A percentile compares a stretch with the other conserved stretches of the same genome.
Conservation (phyloP, 2,888 invertebrate genomes). For the Auanema freiburgensis region DNA sequence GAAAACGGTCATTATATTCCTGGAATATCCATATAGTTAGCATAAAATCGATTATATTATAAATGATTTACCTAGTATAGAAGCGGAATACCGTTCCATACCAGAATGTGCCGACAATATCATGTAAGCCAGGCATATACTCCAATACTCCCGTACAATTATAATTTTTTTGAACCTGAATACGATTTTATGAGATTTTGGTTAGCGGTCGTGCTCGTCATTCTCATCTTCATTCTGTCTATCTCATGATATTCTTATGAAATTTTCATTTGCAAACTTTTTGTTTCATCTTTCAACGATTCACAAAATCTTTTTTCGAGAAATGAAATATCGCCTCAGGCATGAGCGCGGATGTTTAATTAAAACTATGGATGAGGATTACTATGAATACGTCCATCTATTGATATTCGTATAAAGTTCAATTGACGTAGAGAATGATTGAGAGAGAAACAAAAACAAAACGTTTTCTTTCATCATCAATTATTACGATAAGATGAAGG, state of each 20-base stretch:
- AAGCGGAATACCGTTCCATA: conserved; percentile 57
- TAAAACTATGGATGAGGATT: no score
- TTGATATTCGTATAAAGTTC: no score
- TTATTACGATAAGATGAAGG: neutral
- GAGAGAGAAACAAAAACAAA: conserved; percentile 14
- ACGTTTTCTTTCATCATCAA: conserved; percentile 1
- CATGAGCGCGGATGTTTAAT: no score
- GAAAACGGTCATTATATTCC: conserved; percentile 59
- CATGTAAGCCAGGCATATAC: conserved; percentile 41
- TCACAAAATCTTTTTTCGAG: neutral
- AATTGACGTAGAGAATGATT: neutral
- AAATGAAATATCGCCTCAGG: neutral
- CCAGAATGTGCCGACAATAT: conserved; percentile 45
- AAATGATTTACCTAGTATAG: conserved; percentile 28
- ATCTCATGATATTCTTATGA: neutral
- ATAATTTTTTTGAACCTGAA: conserved; percentile 47
- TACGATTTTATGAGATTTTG: neutral
- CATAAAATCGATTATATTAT: neutral
- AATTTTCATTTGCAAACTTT: neutral
- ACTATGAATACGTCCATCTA: no score
- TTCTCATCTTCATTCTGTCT: neutral
- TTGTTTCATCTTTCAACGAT: neutral
- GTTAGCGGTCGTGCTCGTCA: neutral
- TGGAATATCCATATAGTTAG: conserved; percentile 14
- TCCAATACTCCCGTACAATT: conserved; percentile 55